Evolutionary conservation across 2,888 invertebrate genomes (phyloP), one percentile per base, ranked within the genome.

Genomic region (Trichopoda pennipes): DNA sequence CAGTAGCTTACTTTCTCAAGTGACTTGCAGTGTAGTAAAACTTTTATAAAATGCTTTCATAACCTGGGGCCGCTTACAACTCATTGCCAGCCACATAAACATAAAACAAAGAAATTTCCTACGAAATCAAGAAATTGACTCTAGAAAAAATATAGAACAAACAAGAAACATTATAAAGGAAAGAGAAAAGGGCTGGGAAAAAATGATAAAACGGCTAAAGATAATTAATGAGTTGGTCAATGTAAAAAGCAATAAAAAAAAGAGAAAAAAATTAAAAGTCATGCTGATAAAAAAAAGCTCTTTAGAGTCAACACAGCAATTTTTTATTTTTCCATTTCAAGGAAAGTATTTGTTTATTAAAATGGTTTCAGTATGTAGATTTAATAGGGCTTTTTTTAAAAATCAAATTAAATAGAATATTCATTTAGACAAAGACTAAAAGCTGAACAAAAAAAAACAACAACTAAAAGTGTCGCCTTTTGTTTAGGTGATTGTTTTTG

Each of bases 41-140:
- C 53, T 69, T 47, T 51, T 58, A 42, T 21, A 28, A 49, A 77
- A 51, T 61, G 16, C 19, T 21, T 44, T 10, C 28, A n/a, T 49
- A 16, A 16, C 17, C 51, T 0, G 28, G 23, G 17, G 28, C 17
- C 42, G 17, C 9, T 56, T 61, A 53, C 28, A 38, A 17, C 9
- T 28, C 10, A 23, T 42, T 58, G 21, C 44, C 53, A 16, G 44
- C 19, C 32, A 35, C 21, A 49, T n/a, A n/a, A 47, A 53, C 9
- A 51, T 38, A 58, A 63, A 75, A 66, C 17, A 56, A 63, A 81
- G 73, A 73, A 81, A 74, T 78, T 74, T 64, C 70, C 69, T n/a
- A 58, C 51, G 60, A 78, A 69, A 81, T 69, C 69, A 74, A 70
- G 78, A 74, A 68, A 81, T 74, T 58, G 64, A 56, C 64, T 44